Base-by-base conservation (phyloP, 1,140 invertebrate species). In the Ganaspis sp. region DNA sequence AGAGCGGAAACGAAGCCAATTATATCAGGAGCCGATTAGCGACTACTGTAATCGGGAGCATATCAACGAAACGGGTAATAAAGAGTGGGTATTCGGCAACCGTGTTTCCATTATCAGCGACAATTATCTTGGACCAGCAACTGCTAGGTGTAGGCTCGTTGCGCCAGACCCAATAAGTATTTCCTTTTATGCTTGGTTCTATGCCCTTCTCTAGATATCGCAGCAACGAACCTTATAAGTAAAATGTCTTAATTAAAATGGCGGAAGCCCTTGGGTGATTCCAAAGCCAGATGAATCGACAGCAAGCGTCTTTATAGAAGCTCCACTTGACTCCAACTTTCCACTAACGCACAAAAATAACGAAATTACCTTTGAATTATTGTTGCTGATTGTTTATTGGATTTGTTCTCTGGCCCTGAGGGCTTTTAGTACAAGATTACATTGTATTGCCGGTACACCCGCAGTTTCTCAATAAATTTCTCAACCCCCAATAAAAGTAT, bases 391-490 rank as follows among this genome's bases (percentile, higher is more conserved):
- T 26, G 9, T 26, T 64, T 64, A 3, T 34, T 34, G 2, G 69
- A 77, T 80, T 75, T 71, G 75, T 80, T 79, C 72, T 75, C 71
- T 26, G 70, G 72, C 80, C 79, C 78, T 83, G 81, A 81, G 80
- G 75, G 78, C n/a, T n/a, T n/a, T n/a, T n/a, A n/a, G n/a, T n/a
- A n/a, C n/a, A n/a, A n/a, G 79, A 81, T 84, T 84, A 81, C 79
- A 81, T 83, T 83, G 78, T 84, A 82, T 81, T 84, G 79, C 83
- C 80, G n/a, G 83, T 83, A 81, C 76, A 81, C 80, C 80, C 81
- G 81, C 83, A 79, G 81, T 80, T 83, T 81, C 79, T 81, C 83
- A 80, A 83, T 84, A 84, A 84, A 84, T 83, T 85, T 82, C 80
- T 79, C 74, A 69, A 49, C 72, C 76, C 75, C 80, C 81, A 82